Conservation (phyloP, 2,113 vertebrate species). For the Pyxicephalus adspersus region DNA sequence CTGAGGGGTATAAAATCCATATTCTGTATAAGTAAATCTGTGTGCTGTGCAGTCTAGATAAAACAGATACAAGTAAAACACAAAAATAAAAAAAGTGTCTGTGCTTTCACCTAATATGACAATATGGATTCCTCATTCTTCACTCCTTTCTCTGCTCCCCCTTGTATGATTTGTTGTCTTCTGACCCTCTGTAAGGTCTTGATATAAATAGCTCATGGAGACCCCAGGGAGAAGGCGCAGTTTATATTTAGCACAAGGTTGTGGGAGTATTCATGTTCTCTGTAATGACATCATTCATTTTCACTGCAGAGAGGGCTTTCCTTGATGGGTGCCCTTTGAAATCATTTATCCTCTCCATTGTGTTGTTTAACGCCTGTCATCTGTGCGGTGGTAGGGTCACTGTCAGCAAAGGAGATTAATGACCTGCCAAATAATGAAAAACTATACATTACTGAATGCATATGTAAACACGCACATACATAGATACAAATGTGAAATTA, state of each 20-base stretch:
- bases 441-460: not conserved
- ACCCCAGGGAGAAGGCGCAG: constrained; percentile 61
- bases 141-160: constrained; percentile 39
- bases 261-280: constrained; percentile 38
- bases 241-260: constrained; percentile 66
- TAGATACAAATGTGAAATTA: not conserved
- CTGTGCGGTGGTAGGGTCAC: no score
- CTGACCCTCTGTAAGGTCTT: constrained; percentile 59
- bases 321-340: not conserved
- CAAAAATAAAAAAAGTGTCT: no score
- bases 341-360: not conserved
- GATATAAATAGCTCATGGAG: constrained; percentile 66
- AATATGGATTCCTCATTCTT: not conserved
- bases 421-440: not conserved
- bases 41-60: not conserved
- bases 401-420: not conserved
- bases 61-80: not conserved
- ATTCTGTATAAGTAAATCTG: not conserved
- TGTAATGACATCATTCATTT: constrained; percentile 58
- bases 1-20: not conserved
- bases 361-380: not conserved
- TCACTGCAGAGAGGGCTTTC: constrained; percentile 57
- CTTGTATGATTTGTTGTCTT: constrained; percentile 35
- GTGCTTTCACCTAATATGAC: not conserved
- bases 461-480: not conserved